Evolutionary conservation across 2,797 vertebrate genomes (phyloP).

Genomic region (Menidia menidia): DNA sequence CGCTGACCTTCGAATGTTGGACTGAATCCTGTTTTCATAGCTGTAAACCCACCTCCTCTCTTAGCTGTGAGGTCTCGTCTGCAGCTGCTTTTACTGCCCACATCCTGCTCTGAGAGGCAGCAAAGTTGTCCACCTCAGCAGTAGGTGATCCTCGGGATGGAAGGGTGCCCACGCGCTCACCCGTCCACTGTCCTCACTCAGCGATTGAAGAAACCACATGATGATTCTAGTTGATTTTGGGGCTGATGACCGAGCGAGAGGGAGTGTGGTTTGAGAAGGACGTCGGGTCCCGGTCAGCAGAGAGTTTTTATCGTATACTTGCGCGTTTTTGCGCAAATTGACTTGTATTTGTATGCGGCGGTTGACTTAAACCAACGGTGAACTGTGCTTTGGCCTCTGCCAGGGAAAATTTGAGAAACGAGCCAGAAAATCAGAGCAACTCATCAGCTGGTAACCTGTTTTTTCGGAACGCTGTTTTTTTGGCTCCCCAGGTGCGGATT

Average conservation of each 20-base stretch:
- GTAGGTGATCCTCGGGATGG: conserved; percentile 56
- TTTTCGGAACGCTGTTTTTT: conserved; percentile 52
- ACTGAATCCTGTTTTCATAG: conserved; percentile 68
- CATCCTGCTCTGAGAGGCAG: conserved; percentile 61
- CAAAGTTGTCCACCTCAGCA: conserved; percentile 65
- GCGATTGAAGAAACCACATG: conserved; percentile 52
- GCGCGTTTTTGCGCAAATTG: conserved; percentile 5
- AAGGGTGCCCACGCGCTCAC: conserved; percentile 37
- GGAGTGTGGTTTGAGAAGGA: conserved; percentile 36
- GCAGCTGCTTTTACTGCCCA: conserved; percentile 60
- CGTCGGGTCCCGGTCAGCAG: conserved; percentile 47
- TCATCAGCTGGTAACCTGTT: conserved; percentile 40
- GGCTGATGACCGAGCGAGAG: conserved; percentile 35
- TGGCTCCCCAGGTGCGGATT: conserved; percentile 45
- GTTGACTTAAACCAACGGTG: conserved; percentile 51
- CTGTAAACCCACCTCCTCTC: conserved; percentile 56
- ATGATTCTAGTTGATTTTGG: conserved; percentile 38
- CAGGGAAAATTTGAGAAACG: background rate
- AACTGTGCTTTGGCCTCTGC: conserved; percentile 52
- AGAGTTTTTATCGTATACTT: conserved; percentile 23
- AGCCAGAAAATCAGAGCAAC: conserved; percentile 60
- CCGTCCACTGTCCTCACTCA: conserved; percentile 39
- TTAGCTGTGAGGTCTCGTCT: conserved; percentile 43
- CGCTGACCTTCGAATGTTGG: conserved; percentile 60
- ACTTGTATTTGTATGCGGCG: conserved; percentile 15